Evolutionary conservation across 2,888 invertebrate genomes (phyloP), one percentile per base, ranked within the genome.

Genomic region (Phorcus lineatus): DNA sequence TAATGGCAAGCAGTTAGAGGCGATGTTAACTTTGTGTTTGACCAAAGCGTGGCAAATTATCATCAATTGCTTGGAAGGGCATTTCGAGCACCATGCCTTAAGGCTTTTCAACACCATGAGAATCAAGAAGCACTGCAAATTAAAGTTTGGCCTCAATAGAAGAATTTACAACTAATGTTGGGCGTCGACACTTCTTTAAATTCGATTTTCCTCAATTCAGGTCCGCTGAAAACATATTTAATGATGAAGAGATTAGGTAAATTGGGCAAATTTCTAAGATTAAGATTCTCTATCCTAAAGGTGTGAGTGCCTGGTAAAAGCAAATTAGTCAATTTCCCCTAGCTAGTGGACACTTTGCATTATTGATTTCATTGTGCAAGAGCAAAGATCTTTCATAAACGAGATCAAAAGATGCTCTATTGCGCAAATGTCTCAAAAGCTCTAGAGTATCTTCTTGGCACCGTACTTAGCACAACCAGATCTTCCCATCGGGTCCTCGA

Each of bases 321-420:
- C 70, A 70, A 70, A 70, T 70, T 70, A 70, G 31, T 36, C 40
- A 19, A 70, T 70, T 70, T 70, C 19, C 70, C 36, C 36, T 16
- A 13, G 24, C 28, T 28, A 6, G 28, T 28, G n/a, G 28, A 62
- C 28, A 28, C 28, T 62, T 62, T 62, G 62, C 28, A 28, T 9
- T 62, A 62, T 62, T 22, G 62, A 62, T 62, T 28, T 28, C 36
- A 28, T 36, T 19, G 13, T 70, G 70, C 19, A 17, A n/a, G 36
- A 31, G 17, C 36, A 28, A 70, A 70, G 70, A 19, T 19, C 36
- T 70, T 36, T 70, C 36, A 40, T 31, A 31, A 36, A 36, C n/a
- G 31, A 70, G 70, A 70, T 70, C 70, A 70, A 70, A 40, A 40
- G 70, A 36, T 13, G 17, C 70, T 70, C 31, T n/a, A 2, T 36